Evolutionary conservation across 2,888 invertebrate genomes (phyloP), one percentile per base, ranked within the genome.

Genomic region (Diplolepis rosae): DNA sequence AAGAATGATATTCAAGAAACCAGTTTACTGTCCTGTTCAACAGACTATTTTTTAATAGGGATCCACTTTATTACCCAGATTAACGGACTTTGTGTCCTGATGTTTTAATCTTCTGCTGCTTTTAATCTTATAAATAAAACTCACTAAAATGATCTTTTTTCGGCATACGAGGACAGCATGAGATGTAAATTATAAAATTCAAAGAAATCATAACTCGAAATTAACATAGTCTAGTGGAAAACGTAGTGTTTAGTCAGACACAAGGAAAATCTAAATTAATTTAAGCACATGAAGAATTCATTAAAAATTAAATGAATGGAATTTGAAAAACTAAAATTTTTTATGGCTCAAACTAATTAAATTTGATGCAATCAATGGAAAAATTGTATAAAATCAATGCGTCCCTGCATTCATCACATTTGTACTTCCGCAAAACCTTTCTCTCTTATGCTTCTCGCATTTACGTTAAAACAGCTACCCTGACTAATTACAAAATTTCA

Each of bases 401-500:
- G 45, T 45, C 45, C 45, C 45, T 56, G 22, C n/a, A 22, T 56
- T 13, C 24, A 56, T 13, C 35, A 56, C 24, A 56, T n/a, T n/a
- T n/a, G n/a, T 18, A 56, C 56, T 56, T 56, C 56, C 56, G 56
- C 24, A 56, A 54, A 11, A 24, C 56, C 56, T 56, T 56, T 56
- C 56, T 56, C 56, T 56, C 35, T 56, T 56, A 56, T 24, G 35
- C 35, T 39, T 39, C 56, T 22, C n/a, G 24, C 35, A 32, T 35
- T 13, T 39, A n/a, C 35, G 35, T 56, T 35, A 56, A 35, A 35
- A 56, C 35, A 56, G 48, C 48, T 22, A 39, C 13, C 22, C 56
- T 56, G 56, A 22, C 24, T 56, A 56, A 56, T 56, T 56, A 39
- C 56, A 13, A 13, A 22, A 22, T 56, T 39, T 24, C 35, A 18